Percentiles rank a stretch among this genome's conserved stretches.
These are phyloP conservation scores for Blastomussa wellsi DNA, from an alignment of 92 coral and sea anemone genomes.

Conservation along the genomic window DNA sequence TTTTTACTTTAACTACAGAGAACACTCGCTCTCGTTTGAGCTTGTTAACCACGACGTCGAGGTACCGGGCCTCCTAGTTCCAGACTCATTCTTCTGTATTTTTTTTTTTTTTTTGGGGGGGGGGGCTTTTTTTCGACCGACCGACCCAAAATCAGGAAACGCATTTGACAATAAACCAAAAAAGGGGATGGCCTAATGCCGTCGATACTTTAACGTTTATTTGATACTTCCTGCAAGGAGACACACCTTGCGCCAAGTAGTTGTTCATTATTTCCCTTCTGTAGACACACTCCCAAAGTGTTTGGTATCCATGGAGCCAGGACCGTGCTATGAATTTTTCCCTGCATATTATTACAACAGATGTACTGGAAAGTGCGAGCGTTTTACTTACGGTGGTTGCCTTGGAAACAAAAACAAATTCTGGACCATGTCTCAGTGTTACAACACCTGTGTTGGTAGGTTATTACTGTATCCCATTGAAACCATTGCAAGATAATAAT, in stretches of 20 bases:
- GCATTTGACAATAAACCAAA: too few species aligned
- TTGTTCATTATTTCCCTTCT: not conserved
- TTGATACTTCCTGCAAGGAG: too few species aligned
- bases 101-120: too few species aligned
- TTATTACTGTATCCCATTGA: not conserved
- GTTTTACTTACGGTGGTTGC: not conserved
- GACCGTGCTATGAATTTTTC: not conserved
- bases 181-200: too few species aligned
- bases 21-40: too few species aligned
- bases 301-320: not conserved
- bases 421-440: not conserved
- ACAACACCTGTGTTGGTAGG: not conserved
- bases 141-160: too few species aligned
- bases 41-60: too few species aligned
- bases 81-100: too few species aligned
- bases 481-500: not conserved
- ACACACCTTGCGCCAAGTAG: not conserved
- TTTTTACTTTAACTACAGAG: too few species aligned
- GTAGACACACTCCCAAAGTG: not conserved
- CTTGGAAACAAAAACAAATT: conserved; percentile 6
- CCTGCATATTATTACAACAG: not conserved
- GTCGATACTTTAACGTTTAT: too few species aligned
- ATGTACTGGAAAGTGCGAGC: not conserved
- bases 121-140: too few species aligned
- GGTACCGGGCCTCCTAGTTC: too few species aligned